phyloP scores from a whole-genome alignment of 2,888 invertebrate genomes.

The Pyrrhia umbra region DNA sequence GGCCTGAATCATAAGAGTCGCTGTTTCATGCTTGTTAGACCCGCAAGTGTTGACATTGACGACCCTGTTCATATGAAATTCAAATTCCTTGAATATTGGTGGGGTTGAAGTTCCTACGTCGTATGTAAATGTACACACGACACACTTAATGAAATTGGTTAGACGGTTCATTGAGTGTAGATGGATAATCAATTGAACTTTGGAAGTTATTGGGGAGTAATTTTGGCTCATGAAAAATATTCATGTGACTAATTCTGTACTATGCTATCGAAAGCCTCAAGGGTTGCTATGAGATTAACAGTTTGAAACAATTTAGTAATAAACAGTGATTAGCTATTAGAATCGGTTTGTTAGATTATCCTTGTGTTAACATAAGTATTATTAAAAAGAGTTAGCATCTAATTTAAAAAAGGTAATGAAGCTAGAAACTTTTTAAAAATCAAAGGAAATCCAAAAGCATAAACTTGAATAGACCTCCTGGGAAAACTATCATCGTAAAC shows the following conservation, averaged over 20 bases:
- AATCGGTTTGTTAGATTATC: no score
- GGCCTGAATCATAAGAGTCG: conserved; percentile 62
- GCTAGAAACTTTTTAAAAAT: background rate
- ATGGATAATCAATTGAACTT: conserved; percentile 23
- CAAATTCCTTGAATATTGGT: conserved; percentile 58
- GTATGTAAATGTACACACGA: conserved; percentile 14
- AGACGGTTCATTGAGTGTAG: background rate
- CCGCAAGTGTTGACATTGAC: conserved; percentile 64
- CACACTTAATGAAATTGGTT: conserved; percentile 22
- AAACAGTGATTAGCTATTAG: no score
- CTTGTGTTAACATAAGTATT: no score
- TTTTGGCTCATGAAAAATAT: background rate
- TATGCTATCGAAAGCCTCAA: no score
- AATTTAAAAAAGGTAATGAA: no score
- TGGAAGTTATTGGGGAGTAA: background rate
- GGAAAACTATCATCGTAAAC: conserved; percentile 9
- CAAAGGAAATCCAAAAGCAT: background rate
- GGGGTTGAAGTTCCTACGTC: conserved; percentile 21
- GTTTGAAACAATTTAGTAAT: no score
- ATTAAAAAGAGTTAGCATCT: no score
- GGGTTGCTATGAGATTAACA: no score
- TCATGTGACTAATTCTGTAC: no score
- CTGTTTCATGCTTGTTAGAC: conserved; percentile 65
- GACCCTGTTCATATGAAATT: conserved; percentile 66
- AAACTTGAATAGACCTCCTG: background rate